Conservation (phyloP, 2,113 vertebrate species). For the Cryptoleucopteryx plumbea region DNA sequence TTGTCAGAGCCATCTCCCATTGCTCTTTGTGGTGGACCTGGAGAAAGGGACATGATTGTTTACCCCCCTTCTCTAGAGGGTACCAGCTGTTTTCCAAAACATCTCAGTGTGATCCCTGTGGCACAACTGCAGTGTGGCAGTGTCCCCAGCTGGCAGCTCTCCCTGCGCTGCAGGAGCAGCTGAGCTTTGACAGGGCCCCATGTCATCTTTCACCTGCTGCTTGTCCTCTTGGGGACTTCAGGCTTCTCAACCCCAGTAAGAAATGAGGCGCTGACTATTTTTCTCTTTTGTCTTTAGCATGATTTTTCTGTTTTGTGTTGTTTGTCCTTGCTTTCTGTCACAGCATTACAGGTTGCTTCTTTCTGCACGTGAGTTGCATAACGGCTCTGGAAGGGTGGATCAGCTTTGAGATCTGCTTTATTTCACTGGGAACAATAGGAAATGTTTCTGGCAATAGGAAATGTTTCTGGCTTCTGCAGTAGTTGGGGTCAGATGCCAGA, state of each 20-base stretch:
- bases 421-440: background rate
- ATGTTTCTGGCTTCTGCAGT: background rate
- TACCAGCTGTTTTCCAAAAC: background rate
- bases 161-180: background rate
- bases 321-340: background rate
- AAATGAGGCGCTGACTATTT: background rate
- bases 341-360: background rate
- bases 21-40: background rate
- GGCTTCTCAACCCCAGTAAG: background rate
- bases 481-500: background rate
- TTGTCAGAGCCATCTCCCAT: background rate
- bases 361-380: background rate
- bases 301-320: background rate
- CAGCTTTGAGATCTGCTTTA: background rate
- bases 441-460: background rate
- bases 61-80: background rate
- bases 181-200: background rate
- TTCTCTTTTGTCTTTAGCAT: background rate
- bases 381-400: background rate
- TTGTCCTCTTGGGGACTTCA: background rate
- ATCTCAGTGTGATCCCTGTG: background rate
- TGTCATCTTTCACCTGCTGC: background rate
- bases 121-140: background rate
- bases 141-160: background rate
- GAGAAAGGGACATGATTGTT: background rate